A percentile compares a stretch with the other conserved stretches of the same genome.
Evolutionary conservation across 2,888 invertebrate genomes (phyloP).

Genomic region (Scaptomyza polygonia): DNA sequence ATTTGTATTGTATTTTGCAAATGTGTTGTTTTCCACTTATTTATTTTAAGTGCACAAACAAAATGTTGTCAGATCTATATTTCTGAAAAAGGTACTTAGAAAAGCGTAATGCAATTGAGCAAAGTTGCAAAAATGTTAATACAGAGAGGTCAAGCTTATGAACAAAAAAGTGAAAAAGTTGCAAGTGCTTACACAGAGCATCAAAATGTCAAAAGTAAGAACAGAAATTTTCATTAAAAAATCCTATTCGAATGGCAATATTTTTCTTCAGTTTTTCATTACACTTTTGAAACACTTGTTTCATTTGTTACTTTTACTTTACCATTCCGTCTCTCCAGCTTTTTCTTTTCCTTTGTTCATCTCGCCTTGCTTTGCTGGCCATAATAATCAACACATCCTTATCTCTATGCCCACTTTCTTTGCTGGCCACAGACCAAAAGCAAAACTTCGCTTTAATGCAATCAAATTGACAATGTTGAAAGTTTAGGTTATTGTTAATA

Average conservation of each 20-base stretch:
- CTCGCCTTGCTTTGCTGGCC: background rate
- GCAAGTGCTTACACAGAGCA: background rate
- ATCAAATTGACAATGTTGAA: constrained; percentile 69
- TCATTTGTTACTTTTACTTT: background rate
- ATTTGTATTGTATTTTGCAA: background rate
- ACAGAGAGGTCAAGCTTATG: too few relatives aligned
- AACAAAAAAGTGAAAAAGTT: background rate
- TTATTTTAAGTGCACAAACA: background rate
- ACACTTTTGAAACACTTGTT: background rate
- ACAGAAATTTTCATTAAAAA: background rate
- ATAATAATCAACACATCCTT: background rate
- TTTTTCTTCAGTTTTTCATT: background rate
- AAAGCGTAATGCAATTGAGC: background rate
- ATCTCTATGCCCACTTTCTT: background rate
- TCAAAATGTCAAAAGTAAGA: background rate
- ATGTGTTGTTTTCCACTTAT: background rate
- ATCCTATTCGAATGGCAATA: background rate
- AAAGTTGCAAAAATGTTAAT: too few relatives aligned
- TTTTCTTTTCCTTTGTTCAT: background rate
- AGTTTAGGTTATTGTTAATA: constrained; percentile 26
- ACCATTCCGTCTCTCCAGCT: background rate
- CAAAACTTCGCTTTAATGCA: constrained; percentile 56
- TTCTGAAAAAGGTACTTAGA: background rate
- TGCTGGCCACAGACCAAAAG: background rate
- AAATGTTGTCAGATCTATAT: background rate